A percentile compares a stretch with the other conserved stretches of the same genome.
Conservation (phyloP, 1,140 invertebrate genomes). For the Tetragonula clypearis region DNA sequence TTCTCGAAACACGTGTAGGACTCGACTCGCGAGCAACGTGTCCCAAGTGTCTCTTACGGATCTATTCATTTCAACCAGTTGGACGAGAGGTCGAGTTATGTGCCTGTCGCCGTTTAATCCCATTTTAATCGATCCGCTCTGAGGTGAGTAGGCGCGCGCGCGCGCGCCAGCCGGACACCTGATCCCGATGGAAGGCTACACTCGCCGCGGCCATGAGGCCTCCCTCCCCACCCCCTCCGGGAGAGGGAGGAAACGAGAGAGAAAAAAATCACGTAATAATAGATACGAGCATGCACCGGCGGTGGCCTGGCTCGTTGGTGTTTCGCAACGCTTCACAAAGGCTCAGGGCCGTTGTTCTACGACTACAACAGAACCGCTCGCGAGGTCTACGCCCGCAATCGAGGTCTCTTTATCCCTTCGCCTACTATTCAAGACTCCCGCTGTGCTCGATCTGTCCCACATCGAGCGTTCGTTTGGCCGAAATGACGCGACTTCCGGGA, state of each 20-base stretch:
- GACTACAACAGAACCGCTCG: conserved; percentile 48
- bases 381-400: conserved; percentile 75
- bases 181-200: conserved; percentile 61
- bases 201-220: conserved; percentile 49
- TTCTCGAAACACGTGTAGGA: neutral
- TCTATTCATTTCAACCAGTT: no score
- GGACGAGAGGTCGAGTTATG: neutral
- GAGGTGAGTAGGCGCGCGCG: conserved; percentile 30
- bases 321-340: conserved; percentile 65
- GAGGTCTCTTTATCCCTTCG: conserved; percentile 59
- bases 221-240: no score
- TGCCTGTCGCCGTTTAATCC: conserved; percentile 38
- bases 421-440: conserved; percentile 37
- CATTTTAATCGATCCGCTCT: conserved; percentile 49
- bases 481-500: conserved; percentile 40
- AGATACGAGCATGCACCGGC: conserved; percentile 56
- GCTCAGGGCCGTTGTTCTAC: conserved; percentile 65
- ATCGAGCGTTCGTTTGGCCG: neutral
- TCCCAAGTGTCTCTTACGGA: neutral
- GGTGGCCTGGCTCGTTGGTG: conserved; percentile 19
- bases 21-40: neutral
- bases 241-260: neutral
- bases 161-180: conserved; percentile 49
- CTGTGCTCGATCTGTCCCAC: conserved; percentile 32
- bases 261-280: conserved; percentile 59